Base-by-base conservation (phyloP, 2,888 invertebrate species). In the Chrysina gloriosa region DNA sequence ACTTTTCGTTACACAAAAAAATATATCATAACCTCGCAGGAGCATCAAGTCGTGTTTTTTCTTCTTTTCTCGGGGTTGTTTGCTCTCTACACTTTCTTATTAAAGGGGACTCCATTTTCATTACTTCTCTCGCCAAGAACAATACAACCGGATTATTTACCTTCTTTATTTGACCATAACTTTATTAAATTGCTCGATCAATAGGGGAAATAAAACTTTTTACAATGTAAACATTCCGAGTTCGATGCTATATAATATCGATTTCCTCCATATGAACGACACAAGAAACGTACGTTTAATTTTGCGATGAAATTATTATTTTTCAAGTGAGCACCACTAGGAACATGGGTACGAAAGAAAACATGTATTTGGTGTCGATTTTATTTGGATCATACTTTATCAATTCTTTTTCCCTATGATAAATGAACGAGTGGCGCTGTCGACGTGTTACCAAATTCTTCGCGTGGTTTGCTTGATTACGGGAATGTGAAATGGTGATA, bases 141-240 rank as follows among this genome's bases (percentile, higher is more conserved):
- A 36, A 36, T n/a, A 2, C 36, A 36, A 36, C 14, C n/a, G 36
- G 14, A 36, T 14, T 36, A 14, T 36, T 36, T 36, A 36, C 36
- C 2, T 48, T n/a, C 25, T 48, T 19, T 48, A 25, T 48, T 48
- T 21, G 48, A 3, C 48, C 23, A 48, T 48, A 23, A 23, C 48
- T 25, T 48, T 48, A 48, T 48, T 48, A 48, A 48, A 48, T 48
- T 48, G 21, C 48, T 6, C 25, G 25, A 48, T 48, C 48, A 48
- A 21, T 48, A 48, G 27, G 25, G 9, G 11, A 11, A 48, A 48
- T 25, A 25, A 48, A 48, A 48, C 23, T 48, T 48, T 48, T 25
- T 25, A 11, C 48, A 21, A 23, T n/a, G 48, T 48, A 48, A 48
- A 48, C 48, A 48, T 48, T 48, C 48, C 4, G 23, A 48, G 36